Conservation (phyloP, 2,888 invertebrate genomes). For the Nipponacmea schrenckii region DNA sequence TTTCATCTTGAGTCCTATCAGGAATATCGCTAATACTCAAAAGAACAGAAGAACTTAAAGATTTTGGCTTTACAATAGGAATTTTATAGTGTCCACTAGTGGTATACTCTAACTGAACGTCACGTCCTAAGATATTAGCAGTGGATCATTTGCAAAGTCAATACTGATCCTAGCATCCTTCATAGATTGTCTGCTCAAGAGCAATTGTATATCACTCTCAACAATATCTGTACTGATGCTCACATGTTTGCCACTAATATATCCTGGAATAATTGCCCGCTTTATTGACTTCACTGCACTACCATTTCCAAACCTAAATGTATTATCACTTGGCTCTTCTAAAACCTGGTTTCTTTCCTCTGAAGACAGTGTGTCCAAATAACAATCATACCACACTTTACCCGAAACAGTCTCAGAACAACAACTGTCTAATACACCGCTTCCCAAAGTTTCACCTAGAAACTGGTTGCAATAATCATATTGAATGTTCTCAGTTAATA, state of each 20-base stretch:
- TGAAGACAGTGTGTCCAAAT: not conserved
- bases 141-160: constrained; percentile 1
- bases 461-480: not conserved
- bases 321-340: not conserved
- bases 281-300: not conserved
- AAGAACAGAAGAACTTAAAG: too few relatives aligned
- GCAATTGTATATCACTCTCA: not conserved
- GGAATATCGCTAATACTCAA: too few relatives aligned
- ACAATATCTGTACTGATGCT: constrained; percentile 1
- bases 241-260: not conserved
- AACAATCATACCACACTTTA: not conserved
- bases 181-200: not conserved
- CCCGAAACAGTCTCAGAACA: not conserved
- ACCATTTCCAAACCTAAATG: constrained; percentile 1
- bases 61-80: not conserved
- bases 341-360: not conserved
- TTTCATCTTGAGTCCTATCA: too few relatives aligned
- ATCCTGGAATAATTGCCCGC: not conserved
- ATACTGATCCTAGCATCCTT: not conserved
- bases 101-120: not conserved
- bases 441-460: not conserved
- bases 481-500: not conserved
- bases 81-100: not conserved
- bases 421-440: not conserved
- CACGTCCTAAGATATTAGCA: not conserved